Base-by-base conservation (phyloP, 2,888 invertebrate species). In the Oegoconia quadripuncta region DNA sequence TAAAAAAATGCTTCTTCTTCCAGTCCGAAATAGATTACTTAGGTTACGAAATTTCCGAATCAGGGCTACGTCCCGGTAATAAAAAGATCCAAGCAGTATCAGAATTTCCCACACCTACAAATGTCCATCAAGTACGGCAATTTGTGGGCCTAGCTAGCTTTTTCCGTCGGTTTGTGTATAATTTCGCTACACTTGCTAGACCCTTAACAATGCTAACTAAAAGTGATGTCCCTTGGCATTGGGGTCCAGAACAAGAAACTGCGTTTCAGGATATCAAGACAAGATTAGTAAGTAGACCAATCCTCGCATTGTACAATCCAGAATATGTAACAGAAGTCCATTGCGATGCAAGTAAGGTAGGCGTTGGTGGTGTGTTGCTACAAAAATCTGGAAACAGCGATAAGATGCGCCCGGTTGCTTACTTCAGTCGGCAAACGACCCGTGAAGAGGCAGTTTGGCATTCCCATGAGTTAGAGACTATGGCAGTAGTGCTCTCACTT, bases 391-490 rank as follows among this genome's bases (percentile, higher is more conserved):
- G 18, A 5, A 22, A 32, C 3, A 23, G 34, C 1, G 1, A 18
- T 0, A 20, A 30, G 1, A 11, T 42, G 3, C 30, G 27, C 5
- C 39, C 43, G 1, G 40, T 46, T 11, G 56, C 59, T 1, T 75
- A 64, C 39, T 61, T 50, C 22, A 69, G 66, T 28, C 50, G 63
- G 5, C 62, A 61, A 31, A 59, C 70, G 0, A 54, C 56, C 0
- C 42, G 39, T 2, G 48, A 55, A 1, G 75, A 79, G 46, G 13
- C 20, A 5, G 56, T 52, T 20, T 71, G 65, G 23, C 62, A 63
- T 20, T 60, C 61, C 0, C 65, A 63, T 17, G 75, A 79, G 25
- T 39, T 44, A 11, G 44, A 44, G 29, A 40, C 38, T 3, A 22
- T 44, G 9, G 44, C 40, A 1, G 38, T 44, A 3, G 40, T 41